These are phyloP conservation scores for Patella pellucida DNA, from an alignment of 2,888 invertebrate genomes.

Conservation along the genomic window DNA sequence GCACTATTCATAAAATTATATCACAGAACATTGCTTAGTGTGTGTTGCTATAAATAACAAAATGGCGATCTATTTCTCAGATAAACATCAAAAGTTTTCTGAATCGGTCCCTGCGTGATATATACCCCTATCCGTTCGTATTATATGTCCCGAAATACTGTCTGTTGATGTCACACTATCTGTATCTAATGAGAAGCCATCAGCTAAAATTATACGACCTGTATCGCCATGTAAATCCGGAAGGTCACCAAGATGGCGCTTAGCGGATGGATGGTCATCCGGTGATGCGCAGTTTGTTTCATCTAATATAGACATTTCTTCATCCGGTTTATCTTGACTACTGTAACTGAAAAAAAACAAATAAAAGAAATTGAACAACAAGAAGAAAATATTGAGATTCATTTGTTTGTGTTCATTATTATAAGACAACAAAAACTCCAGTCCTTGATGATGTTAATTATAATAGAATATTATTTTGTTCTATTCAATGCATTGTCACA, in stretches of 20 bases:
- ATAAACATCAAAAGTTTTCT: no score
- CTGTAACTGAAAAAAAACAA: conserved; percentile 1
- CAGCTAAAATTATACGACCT: neutral
- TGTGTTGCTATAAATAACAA: no score
- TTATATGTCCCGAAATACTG: conserved; percentile 4
- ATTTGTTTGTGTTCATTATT: no score
- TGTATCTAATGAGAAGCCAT: neutral
- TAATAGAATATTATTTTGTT: no score
- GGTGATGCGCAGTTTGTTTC: neutral
- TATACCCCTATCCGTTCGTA: neutral
- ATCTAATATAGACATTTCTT: conserved; percentile 1
- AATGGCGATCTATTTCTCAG: no score
- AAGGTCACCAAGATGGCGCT: neutral
- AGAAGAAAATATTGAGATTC: no score
- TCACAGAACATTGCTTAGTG: no score
- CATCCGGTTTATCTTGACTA: conserved; percentile 10
- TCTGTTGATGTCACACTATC: neutral
- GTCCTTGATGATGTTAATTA: no score
- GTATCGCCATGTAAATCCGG: neutral
- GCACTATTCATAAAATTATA: no score
- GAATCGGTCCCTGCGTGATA: no score
- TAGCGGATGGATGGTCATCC: neutral
- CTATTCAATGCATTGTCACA: no score
- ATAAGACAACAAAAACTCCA: no score
- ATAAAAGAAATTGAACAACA: neutral